These are phyloP conservation scores for Hemibagrus wyckioides DNA, from an alignment of 2,113 vertebrate species.

Conservation along the genomic window DNA sequence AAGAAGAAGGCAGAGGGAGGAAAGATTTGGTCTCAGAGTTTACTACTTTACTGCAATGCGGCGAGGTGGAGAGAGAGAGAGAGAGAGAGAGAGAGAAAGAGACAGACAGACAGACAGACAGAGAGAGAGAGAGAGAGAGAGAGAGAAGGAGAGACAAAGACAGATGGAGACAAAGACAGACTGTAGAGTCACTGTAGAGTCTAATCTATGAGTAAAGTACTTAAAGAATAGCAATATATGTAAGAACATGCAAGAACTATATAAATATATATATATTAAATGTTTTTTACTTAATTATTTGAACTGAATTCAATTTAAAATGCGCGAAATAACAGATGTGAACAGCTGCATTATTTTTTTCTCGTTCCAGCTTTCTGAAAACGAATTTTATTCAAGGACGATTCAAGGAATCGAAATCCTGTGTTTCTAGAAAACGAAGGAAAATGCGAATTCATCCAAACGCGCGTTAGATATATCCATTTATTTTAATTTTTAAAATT, in stretches of 20 bases:
- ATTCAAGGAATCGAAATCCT: too few species aligned
- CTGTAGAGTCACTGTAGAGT: too few species aligned
- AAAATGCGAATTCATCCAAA: not conserved
- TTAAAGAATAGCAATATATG: too few species aligned
- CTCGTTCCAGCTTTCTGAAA: too few species aligned
- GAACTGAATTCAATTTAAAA: not conserved
- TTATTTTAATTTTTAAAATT: too few species aligned
- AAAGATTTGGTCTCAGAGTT: slow-evolving; percentile 35
- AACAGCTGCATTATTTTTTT: not conserved
- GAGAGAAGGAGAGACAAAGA: not conserved
- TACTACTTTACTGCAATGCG: slow-evolving; percentile 56
- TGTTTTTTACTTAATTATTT: too few species aligned
- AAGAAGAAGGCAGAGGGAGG: not conserved
- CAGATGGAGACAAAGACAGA: slow-evolving; percentile 33
- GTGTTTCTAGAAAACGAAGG: too few species aligned
- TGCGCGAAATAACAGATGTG: not conserved
- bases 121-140: slow-evolving; percentile 43
- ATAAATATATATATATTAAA: too few species aligned
- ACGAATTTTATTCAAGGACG: not conserved
- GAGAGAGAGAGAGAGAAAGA: slow-evolving; percentile 51
- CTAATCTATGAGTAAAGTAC: not conserved
- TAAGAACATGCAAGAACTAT: not conserved
- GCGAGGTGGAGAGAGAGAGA: slow-evolving; percentile 40
- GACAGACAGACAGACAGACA: slow-evolving; percentile 47
- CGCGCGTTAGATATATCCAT: not conserved